These are phyloP conservation scores for Dunckerocampus dactyliophorus DNA, from an alignment of 2,113 vertebrate genomes.

Conservation along the genomic window DNA sequence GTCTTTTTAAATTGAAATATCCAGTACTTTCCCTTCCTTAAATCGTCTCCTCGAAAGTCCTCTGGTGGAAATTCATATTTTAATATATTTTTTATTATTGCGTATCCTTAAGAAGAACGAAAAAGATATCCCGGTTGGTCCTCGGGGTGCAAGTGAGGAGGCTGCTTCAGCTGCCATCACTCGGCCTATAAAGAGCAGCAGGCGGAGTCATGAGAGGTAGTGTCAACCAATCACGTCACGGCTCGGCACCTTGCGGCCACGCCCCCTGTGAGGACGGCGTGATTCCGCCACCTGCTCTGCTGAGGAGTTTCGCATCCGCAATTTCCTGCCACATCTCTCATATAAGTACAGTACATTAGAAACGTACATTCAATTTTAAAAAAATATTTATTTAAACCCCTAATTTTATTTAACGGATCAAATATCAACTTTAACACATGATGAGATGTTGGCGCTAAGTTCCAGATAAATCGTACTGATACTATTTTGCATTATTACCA, in stretches of 20 bases:
- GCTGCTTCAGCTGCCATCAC: slow-evolving; percentile 80
- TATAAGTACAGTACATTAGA: no score
- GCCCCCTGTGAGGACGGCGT: no score
- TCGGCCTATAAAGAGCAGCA: slow-evolving; percentile 86
- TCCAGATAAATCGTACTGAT: no score
- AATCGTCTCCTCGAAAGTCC: slow-evolving; percentile 43
- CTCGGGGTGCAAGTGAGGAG: slow-evolving; percentile 37
- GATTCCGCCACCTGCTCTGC: neutral
- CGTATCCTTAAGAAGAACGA: no score
- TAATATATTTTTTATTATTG: neutral
- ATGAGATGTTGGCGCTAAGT: no score
- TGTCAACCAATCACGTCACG: slow-evolving; percentile 81
- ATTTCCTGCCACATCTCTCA: neutral
- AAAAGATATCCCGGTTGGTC: slow-evolving; percentile 16
- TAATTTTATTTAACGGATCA: no score
- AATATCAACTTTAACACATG: no score
- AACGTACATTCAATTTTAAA: no score
- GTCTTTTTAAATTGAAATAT: slow-evolving; percentile 14
- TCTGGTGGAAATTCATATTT: slow-evolving; percentile 10
- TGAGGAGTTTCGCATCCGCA: neutral
- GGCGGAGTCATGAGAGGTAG: slow-evolving; percentile 67
- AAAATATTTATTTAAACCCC: no score
- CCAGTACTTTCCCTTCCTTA: slow-evolving; percentile 15
- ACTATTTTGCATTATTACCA: no score
- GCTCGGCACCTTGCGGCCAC: neutral